These are phyloP conservation scores for Drosophila sulfurigaster DNA, from an alignment of 1,140 invertebrate genomes.

Conservation along the genomic window DNA sequence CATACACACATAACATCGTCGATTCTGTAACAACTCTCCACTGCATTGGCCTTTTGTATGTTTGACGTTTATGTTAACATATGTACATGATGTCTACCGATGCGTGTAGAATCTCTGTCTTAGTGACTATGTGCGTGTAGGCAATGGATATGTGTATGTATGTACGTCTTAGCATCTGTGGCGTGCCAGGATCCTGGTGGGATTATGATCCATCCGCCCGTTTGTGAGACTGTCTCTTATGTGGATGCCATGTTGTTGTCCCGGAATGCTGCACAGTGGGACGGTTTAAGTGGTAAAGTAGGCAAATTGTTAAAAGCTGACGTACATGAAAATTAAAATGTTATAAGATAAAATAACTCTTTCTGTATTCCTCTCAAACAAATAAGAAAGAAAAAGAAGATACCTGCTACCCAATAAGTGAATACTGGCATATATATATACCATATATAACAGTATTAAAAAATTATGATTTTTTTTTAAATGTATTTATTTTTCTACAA, in stretches of 20 bases:
- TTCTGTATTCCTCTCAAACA: no score
- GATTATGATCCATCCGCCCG: slow-evolving; percentile 49
- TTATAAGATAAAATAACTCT: no score
- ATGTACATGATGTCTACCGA: slow-evolving; percentile 66
- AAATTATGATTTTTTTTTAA: no score
- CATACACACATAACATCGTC: background rate
- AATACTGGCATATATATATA: no score
- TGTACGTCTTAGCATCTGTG: slow-evolving; percentile 65
- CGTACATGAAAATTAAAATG: no score
- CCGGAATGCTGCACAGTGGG: slow-evolving; percentile 31
- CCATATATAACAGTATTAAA: no score
- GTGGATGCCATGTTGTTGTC: slow-evolving; percentile 28
- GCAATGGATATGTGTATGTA: slow-evolving; percentile 23
- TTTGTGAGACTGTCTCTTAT: slow-evolving; percentile 25
- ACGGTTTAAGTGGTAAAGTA: slow-evolving; percentile 24
- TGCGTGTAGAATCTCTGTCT: slow-evolving; percentile 63
- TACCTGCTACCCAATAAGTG: no score
- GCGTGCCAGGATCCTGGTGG: slow-evolving; percentile 67
- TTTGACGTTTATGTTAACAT: slow-evolving; percentile 83
- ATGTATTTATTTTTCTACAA: no score
- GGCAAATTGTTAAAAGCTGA: slow-evolving; percentile 5
- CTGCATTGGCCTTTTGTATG: slow-evolving; percentile 68
- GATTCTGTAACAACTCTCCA: slow-evolving; percentile 41
- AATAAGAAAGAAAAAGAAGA: no score
- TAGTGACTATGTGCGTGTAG: slow-evolving; percentile 28